phyloP scores from a whole-genome alignment of 1,140 invertebrate species.

The Stenopsyche tienmushanensis region DNA sequence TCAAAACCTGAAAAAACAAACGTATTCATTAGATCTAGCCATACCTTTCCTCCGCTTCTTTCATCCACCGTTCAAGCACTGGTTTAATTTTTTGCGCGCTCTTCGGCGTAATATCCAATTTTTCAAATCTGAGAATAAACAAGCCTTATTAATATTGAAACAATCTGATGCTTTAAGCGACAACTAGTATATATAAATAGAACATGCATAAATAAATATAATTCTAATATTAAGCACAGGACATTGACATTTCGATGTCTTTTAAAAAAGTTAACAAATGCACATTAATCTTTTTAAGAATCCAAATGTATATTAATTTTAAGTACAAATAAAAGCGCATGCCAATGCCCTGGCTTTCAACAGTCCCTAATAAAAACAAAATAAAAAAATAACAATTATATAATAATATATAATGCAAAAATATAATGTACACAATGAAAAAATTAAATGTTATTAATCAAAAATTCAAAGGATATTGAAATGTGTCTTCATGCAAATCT shows the following conservation, averaged over 20 bases:
- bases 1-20: no score
- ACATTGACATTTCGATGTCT: constrained; percentile 65
- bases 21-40: constrained; percentile 51
- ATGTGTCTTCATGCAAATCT: constrained; percentile 34
- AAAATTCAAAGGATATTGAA: constrained; percentile 10
- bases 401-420: constrained; percentile 32
- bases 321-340: constrained; percentile 52
- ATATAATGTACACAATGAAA: neutral
- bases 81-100: constrained; percentile 99
- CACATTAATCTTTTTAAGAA: constrained; percentile 19
- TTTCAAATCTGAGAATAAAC: constrained; percentile 85
- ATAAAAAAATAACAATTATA: constrained; percentile 45
- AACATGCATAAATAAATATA: no score
- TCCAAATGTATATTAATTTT: constrained; percentile 27
- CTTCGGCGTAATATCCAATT: constrained; percentile 98
- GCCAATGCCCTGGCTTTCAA: constrained; percentile 80
- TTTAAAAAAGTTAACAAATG: constrained; percentile 2
- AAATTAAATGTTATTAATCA: constrained; percentile 4
- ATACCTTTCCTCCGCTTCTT: constrained; percentile 95
- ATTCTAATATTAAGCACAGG: constrained; percentile 56
- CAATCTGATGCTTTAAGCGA: no score
- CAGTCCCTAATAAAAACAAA: constrained; percentile 29
- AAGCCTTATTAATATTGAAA: no score
- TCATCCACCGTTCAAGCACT: constrained; percentile 97
- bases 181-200: no score